Conservation (phyloP, 2,888 invertebrate species). For the Drosophila barbarae region DNA sequence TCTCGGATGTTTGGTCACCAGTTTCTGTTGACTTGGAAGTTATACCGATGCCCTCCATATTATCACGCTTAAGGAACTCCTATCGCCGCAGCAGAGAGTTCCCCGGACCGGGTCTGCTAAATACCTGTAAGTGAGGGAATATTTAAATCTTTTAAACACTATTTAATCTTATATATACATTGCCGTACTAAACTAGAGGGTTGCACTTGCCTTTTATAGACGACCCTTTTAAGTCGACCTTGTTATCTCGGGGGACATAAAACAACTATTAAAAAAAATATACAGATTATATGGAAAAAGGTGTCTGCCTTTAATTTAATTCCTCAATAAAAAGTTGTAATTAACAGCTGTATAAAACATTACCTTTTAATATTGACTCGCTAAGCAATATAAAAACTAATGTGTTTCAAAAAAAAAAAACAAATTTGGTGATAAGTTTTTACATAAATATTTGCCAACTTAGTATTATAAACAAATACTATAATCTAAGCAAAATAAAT, state of each 20-base stretch:
- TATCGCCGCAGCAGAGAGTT: conserved; percentile 55
- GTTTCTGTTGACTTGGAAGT: conserved; percentile 33
- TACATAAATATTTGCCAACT: background rate
- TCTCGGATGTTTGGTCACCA: conserved; percentile 39
- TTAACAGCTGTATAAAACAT: too few relatives aligned
- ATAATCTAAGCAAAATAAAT: background rate
- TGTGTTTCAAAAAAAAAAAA: too few relatives aligned
- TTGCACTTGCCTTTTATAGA: background rate
- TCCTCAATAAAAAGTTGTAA: too few relatives aligned
- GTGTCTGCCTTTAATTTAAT: too few relatives aligned
- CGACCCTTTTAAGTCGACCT: background rate
- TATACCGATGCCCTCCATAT: conserved; percentile 42
- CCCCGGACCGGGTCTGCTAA: conserved; percentile 55
- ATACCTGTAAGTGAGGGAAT: conserved; percentile 58
- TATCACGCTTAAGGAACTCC: conserved; percentile 23
- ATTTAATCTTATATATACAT: background rate
- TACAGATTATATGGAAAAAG: too few relatives aligned
- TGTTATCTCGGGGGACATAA: background rate
- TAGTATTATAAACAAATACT: background rate
- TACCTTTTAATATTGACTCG: too few relatives aligned
- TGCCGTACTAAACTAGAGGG: background rate
- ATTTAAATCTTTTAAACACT: background rate
- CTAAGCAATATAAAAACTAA: too few relatives aligned
- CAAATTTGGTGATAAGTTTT: too few relatives aligned
- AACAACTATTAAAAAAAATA: too few relatives aligned